These are phyloP conservation scores for Zelleria hepariella DNA, from an alignment of 2,888 invertebrate genomes.

Conservation along the genomic window DNA sequence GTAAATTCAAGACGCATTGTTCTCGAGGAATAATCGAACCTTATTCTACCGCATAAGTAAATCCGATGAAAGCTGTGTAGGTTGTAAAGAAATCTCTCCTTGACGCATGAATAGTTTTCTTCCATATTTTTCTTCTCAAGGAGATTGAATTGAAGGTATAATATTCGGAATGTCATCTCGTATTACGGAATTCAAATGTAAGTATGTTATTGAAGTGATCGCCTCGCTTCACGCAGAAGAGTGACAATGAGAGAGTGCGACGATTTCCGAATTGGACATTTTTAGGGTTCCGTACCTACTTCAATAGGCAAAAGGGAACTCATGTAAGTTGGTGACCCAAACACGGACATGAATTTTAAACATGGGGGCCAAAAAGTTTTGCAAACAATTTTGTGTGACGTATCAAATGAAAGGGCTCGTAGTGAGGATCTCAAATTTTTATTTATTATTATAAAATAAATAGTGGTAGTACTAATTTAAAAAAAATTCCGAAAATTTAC, in stretches of 20 bases:
- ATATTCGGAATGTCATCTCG: constrained; percentile 19
- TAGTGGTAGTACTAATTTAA: no score
- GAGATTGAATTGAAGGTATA: not conserved
- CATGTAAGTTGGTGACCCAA: no score
- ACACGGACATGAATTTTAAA: no score
- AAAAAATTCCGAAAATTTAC: no score
- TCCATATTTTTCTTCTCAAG: not conserved
- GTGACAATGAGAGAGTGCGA: constrained; percentile 1
- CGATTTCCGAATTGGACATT: constrained; percentile 11
- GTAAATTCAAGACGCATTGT: no score
- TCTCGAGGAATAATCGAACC: not conserved
- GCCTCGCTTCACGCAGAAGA: constrained; percentile 15
- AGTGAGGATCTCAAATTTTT: no score
- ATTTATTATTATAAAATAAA: no score
- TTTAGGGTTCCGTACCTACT: no score
- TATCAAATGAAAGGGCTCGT: no score
- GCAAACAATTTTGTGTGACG: no score
- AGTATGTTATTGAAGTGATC: constrained; percentile 22
- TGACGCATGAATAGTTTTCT: not conserved
- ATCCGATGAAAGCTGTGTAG: not conserved
- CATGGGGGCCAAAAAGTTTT: no score
- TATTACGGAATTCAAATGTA: constrained; percentile 22
- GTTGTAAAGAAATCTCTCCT: not conserved
- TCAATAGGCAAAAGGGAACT: no score
- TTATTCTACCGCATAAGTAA: not conserved